A percentile compares a stretch with the other conserved stretches of the same genome.
phyloP scores from a whole-genome alignment of 2,888 invertebrate genomes.

The Priocnemis perturbator region DNA sequence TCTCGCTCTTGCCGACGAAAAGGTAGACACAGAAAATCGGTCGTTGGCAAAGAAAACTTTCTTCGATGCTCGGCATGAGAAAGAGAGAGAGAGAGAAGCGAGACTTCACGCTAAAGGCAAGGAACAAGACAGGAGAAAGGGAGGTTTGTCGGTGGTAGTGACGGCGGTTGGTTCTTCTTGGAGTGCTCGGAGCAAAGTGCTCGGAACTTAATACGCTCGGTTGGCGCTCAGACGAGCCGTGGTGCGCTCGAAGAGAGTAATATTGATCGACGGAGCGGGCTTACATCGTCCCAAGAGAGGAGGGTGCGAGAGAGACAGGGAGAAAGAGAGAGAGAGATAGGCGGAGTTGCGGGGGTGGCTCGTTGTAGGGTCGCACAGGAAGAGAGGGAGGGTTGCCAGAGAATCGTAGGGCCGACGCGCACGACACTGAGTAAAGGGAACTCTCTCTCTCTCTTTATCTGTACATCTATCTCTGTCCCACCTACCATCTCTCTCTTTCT shows the following conservation, averaged over 20 bases:
- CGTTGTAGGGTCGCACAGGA: constrained; percentile 20
- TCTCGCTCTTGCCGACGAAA: background rate
- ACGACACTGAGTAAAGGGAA: constrained; percentile 51
- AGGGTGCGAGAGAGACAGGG: constrained; percentile 7
- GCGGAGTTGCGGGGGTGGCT: constrained; percentile 49
- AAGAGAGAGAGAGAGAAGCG: background rate
- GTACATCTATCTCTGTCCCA: constrained; percentile 13
- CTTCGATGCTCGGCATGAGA: constrained; percentile 15
- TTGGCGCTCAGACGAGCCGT: constrained; percentile 59
- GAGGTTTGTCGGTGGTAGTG: constrained; percentile 13
- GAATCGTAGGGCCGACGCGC: constrained; percentile 63
- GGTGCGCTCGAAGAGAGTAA: constrained; percentile 71
- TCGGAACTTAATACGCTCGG: constrained; percentile 59
- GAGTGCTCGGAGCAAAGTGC: constrained; percentile 43
- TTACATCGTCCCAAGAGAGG: constrained; percentile 66
- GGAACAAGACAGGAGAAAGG: constrained; percentile 19
- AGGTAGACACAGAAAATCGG: constrained; percentile 34
- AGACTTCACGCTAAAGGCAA: background rate
- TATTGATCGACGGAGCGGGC: constrained; percentile 72
- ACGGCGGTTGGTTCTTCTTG: constrained; percentile 19
- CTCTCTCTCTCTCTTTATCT: constrained; percentile 19
- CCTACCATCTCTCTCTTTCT: too few relatives aligned
- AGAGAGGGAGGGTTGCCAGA: constrained; percentile 40
- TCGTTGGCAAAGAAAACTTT: constrained; percentile 41
- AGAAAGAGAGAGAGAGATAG: constrained; percentile 20